phyloP scores from a whole-genome alignment of 30 jellyfish, hydroid and myxozoan species.

The Chironex yamaguchii region DNA sequence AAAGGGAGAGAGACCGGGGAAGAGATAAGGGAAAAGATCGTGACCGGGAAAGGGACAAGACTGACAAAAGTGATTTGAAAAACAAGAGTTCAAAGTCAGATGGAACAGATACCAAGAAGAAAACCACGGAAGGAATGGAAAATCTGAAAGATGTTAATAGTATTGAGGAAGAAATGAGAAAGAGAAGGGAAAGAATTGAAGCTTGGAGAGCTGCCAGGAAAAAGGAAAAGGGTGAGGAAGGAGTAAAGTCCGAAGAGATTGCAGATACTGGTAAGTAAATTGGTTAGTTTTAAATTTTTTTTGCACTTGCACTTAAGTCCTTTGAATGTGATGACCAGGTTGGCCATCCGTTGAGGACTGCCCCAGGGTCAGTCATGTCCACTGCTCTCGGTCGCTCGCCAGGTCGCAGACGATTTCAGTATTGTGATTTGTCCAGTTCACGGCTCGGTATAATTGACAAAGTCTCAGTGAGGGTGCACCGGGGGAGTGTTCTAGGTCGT shows the following conservation, averaged over 20 bases:
- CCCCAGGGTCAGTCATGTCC: too few relatives aligned
- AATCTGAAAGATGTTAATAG: conserved; percentile 15
- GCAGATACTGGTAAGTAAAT: background rate
- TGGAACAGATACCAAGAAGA: conserved; percentile 26
- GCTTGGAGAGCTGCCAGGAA: conserved; percentile 93
- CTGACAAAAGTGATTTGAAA: conserved; percentile 8
- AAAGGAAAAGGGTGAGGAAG: conserved; percentile 53
- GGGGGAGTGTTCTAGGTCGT: too few relatives aligned
- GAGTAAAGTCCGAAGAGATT: conserved; percentile 7
- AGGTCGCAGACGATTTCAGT: too few relatives aligned
- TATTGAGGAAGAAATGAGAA: conserved; percentile 92
- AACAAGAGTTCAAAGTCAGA: background rate
- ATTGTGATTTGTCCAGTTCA: too few relatives aligned
- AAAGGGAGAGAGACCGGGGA: conserved; percentile 3
- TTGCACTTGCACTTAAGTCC: too few relatives aligned
- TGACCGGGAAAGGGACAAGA: conserved; percentile 6
- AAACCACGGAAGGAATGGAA: conserved; percentile 8
- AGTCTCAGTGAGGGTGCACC: too few relatives aligned
- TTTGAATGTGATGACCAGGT: too few relatives aligned
- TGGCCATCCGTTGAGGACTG: too few relatives aligned
- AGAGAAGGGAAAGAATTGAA: conserved; percentile 95
- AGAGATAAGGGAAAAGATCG: conserved; percentile 53
- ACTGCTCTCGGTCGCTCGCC: too few relatives aligned
- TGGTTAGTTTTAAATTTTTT: too few relatives aligned
- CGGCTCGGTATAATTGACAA: too few relatives aligned